Conservation (phyloP, 2,888 invertebrate species). For the Apamea crenata region DNA sequence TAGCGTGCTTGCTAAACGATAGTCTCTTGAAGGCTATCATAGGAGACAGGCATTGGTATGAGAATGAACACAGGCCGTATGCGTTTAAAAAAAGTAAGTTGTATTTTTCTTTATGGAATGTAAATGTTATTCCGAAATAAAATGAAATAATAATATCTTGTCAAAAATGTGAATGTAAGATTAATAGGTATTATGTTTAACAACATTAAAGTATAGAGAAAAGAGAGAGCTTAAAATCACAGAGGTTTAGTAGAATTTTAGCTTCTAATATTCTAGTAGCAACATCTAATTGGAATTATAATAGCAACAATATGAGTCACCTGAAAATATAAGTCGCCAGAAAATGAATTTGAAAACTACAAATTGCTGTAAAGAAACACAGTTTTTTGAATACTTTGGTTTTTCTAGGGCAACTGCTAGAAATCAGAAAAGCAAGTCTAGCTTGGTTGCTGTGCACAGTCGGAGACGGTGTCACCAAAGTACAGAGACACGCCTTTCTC, state of each 20-base stretch:
- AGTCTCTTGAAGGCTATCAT: constrained; percentile 94
- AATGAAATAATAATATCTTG: not conserved
- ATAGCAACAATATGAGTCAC: too few relatives aligned
- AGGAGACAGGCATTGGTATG: constrained; percentile 95
- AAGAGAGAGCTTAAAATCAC: not conserved
- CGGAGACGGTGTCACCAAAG: constrained; percentile 32
- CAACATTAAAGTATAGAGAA: too few relatives aligned
- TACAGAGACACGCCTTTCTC: constrained; percentile 41
- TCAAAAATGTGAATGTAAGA: not conserved
- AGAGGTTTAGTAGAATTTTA: not conserved
- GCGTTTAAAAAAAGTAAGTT: constrained; percentile 74
- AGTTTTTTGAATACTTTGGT: not conserved
- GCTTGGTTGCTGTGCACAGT: constrained; percentile 38
- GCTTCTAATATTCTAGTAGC: too few relatives aligned
- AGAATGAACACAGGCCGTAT: constrained; percentile 72
- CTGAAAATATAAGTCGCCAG: too few relatives aligned
- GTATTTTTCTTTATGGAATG: not conserved
- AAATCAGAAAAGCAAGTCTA: constrained; percentile 47
- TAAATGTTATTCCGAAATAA: too few relatives aligned
- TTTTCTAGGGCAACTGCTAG: constrained; percentile 39
- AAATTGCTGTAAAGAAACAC: not conserved
- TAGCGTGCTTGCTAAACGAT: constrained; percentile 96
- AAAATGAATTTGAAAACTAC: not conserved
- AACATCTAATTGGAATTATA: not conserved
- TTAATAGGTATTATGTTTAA: not conserved